phyloP scores from a whole-genome alignment of 1,140 invertebrate genomes.

The Acromyrmex heyeri region DNA sequence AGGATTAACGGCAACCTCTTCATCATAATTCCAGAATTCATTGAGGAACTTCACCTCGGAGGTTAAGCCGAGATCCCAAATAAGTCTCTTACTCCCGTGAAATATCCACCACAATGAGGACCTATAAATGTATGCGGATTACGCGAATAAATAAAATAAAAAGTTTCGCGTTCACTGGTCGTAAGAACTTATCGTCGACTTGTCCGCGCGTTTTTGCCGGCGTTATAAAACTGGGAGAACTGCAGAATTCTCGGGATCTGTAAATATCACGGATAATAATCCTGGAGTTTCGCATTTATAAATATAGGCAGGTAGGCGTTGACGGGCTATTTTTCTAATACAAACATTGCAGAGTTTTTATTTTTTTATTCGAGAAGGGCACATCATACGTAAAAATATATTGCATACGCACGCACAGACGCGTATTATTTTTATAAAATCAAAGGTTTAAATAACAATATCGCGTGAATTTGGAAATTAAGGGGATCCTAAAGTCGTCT shows the following conservation, averaged over 20 bases:
- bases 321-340: background rate
- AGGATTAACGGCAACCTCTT: conserved; percentile 13
- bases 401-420: background rate
- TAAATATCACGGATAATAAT: conserved; percentile 16
- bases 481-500: no score
- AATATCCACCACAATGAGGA: conserved; percentile 33
- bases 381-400: background rate
- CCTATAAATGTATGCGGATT: conserved; percentile 46
- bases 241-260: background rate
- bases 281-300: background rate
- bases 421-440: background rate
- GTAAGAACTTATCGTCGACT: conserved; percentile 27
- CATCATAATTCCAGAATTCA: conserved; percentile 47
- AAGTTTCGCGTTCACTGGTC: background rate
- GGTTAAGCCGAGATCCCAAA: conserved; percentile 22
- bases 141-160: conserved; percentile 49
- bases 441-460: background rate
- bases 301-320: background rate
- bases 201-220: background rate
- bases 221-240: conserved; percentile 10
- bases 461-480: background rate
- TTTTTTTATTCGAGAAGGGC: background rate
- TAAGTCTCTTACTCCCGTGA: conserved; percentile 32
- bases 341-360: background rate
- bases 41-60: background rate